These are phyloP conservation scores for Drosophila fulvimacula DNA, from an alignment of 2,888 invertebrate genomes.

Conservation along the genomic window DNA sequence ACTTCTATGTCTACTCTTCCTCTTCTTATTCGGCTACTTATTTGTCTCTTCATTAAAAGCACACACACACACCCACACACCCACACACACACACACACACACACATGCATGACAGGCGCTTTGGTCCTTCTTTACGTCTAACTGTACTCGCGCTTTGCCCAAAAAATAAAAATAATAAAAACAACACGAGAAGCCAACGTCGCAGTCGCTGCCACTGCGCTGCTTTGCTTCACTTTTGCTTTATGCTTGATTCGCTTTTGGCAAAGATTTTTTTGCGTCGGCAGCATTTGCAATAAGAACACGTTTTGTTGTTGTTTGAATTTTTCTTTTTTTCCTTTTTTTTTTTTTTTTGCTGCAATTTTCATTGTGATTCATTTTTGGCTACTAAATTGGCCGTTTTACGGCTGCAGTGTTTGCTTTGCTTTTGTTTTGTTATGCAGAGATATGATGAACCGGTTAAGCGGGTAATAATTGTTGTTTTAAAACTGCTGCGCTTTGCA, in stretches of 20 bases:
- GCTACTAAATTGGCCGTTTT: conserved; percentile 47
- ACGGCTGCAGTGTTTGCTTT: conserved; percentile 25
- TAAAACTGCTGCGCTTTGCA: conserved; percentile 37
- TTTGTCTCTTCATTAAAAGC: conserved; percentile 52
- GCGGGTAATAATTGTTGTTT: conserved; percentile 51
- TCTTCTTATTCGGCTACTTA: conserved; percentile 20
- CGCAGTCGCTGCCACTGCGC: conserved; percentile 20
- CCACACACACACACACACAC: conserved; percentile 12
- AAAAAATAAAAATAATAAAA: conserved; percentile 22
- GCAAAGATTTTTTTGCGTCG: conserved; percentile 14
- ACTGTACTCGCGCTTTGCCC: conserved; percentile 38
- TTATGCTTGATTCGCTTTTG: conserved; percentile 31
- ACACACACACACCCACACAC: conserved; percentile 17
- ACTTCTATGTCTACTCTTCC: conserved; percentile 15
- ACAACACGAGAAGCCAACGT: conserved; percentile 22
- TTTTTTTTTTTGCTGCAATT: conserved; percentile 44
- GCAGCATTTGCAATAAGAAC: conserved; percentile 39
- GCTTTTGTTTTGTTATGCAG: conserved; percentile 37
- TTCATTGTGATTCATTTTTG: conserved; percentile 59
- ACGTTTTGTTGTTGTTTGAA: conserved; percentile 34
- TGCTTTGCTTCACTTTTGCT: conserved; percentile 28
- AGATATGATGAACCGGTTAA: conserved; percentile 50
- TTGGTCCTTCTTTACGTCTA: conserved; percentile 52
- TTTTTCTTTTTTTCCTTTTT: conserved; percentile 24
- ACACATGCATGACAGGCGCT: conserved; percentile 2